A percentile compares a stretch with the other conserved stretches of the same genome.
Conservation (phyloP, 2,888 invertebrate species). For the Drosophila anceps region DNA sequence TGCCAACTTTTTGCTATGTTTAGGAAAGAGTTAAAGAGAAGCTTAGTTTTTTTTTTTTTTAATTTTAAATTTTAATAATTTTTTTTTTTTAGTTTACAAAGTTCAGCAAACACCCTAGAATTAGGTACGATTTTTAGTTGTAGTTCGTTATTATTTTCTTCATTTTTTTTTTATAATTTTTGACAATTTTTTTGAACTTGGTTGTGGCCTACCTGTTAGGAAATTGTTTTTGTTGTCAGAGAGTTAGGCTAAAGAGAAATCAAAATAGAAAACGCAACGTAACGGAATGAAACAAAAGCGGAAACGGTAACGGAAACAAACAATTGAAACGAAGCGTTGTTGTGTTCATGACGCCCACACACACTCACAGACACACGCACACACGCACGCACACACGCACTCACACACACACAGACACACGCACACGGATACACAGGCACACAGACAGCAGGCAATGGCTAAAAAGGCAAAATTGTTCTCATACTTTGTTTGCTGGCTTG, state of each 20-base stretch:
- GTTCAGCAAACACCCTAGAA: conserved; percentile 54
- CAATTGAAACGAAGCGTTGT: conserved; percentile 44
- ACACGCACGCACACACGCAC: conserved; percentile 7
- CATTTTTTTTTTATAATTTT: not conserved
- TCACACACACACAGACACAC: conserved; percentile 12
- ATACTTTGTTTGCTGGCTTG: not conserved
- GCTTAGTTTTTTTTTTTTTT: conserved; percentile 8
- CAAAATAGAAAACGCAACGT: conserved; percentile 49
- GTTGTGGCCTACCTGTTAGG: conserved; percentile 58
- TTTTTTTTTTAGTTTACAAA: conserved; percentile 30
- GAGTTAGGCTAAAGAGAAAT: conserved; percentile 49
- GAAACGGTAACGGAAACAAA: conserved; percentile 53
- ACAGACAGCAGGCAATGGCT: conserved; percentile 27
- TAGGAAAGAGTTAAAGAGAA: conserved; percentile 9
- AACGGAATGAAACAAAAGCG: conserved; percentile 58
- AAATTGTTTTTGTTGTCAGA: conserved; percentile 39
- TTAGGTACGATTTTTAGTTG: conserved; percentile 43
- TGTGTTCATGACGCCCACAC: conserved; percentile 29
- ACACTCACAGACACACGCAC: conserved; percentile 8
- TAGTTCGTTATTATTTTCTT: not conserved
- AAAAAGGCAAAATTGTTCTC: conserved; percentile 20
- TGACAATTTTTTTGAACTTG: not conserved
- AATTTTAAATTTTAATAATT: not conserved
- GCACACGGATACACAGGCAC: conserved; percentile 9
- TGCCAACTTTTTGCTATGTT: conserved; percentile 31